Evolutionary conservation across 2,113 vertebrate species (phyloP).

Genomic region (Oenanthe melanoleuca): DNA sequence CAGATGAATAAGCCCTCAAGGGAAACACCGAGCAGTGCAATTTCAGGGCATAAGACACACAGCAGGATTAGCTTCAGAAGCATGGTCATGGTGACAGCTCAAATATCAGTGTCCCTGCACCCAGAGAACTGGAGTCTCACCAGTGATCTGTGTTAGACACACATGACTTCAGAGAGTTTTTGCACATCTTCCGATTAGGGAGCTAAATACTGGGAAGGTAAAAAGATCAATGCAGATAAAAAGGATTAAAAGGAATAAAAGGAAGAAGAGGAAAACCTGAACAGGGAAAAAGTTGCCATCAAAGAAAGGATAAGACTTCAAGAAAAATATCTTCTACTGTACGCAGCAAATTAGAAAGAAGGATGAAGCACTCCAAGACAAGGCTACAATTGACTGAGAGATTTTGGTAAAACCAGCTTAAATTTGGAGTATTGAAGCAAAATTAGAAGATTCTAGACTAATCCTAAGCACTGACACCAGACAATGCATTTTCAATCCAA

Average conservation of each 20-base stretch:
- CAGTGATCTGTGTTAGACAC: neutral
- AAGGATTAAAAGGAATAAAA: neutral
- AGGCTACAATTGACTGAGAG: neutral
- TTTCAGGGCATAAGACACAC: neutral
- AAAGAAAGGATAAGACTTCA: neutral
- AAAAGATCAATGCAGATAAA: neutral
- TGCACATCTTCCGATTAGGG: neutral
- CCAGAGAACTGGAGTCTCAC: neutral
- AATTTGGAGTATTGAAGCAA: neutral
- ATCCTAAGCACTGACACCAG: neutral
- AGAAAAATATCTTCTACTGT: neutral
- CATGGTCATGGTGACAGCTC: neutral
- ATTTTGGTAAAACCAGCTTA: neutral
- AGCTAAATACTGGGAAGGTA: neutral
- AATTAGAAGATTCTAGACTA: neutral
- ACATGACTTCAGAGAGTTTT: neutral
- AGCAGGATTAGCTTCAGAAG: neutral
- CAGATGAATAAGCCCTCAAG: neutral
- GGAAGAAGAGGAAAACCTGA: neutral
- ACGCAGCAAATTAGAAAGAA: neutral
- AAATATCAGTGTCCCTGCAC: neutral
- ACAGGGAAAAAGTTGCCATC: neutral
- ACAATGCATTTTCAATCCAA: neutral
- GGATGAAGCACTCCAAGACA: neutral
- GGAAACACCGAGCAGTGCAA: neutral